These are phyloP conservation scores for Cherax quadricarinatus DNA, from an alignment of 1,140 invertebrate species.

Conservation along the genomic window DNA sequence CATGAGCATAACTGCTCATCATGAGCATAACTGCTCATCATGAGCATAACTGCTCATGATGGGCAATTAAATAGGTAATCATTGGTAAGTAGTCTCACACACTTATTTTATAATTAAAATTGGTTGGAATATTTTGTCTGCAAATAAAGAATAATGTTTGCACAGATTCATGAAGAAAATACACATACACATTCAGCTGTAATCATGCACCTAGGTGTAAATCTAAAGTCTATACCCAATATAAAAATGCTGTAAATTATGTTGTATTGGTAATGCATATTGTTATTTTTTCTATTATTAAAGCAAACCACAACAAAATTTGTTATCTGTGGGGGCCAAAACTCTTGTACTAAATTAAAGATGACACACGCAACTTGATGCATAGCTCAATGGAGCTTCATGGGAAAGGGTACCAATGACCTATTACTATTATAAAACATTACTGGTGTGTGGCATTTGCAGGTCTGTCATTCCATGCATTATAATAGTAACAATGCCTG, in stretches of 20 bases:
- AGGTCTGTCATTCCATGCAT: not conserved
- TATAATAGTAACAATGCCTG: not conserved
- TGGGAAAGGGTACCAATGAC: not conserved
- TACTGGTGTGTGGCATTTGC: not conserved
- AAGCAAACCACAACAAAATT: constrained; percentile 11
- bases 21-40: too few species aligned
- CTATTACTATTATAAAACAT: constrained; percentile 1
- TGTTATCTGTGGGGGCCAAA: not conserved
- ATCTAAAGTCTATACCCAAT: not conserved
- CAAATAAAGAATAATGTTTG: not conserved
- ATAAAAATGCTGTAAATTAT: not conserved
- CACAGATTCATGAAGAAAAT: constrained; percentile 1
- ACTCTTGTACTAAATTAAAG: not conserved
- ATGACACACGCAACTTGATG: not conserved
- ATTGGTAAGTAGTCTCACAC: too few species aligned
- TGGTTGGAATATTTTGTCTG: not conserved
- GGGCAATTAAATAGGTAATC: too few species aligned
- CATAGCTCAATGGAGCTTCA: not conserved
- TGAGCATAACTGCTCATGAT: too few species aligned
- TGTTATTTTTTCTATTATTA: not conserved
- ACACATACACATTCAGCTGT: not conserved
- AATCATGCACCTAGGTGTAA: not conserved
- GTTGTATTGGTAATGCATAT: not conserved
- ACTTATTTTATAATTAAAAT: not conserved
- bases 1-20: too few species aligned